Evolutionary conservation across 1,140 invertebrate species (phyloP).

Genomic region (Eupristina koningsbergeri): DNA sequence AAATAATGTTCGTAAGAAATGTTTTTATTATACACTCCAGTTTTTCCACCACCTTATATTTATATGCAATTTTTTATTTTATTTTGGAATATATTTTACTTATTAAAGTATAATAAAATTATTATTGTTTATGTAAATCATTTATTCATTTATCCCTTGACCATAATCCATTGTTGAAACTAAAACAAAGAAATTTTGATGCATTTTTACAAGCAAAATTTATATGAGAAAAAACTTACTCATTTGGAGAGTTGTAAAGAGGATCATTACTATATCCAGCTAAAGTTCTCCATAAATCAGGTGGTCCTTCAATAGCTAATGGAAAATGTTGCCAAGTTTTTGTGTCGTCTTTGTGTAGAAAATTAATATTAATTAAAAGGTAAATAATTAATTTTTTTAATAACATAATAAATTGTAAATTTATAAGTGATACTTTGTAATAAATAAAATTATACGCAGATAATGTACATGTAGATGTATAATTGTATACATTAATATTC

Average conservation of each 20-base stretch:
- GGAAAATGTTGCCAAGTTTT: slow-evolving; percentile 64
- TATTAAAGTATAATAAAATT: slow-evolving; percentile 20
- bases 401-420: too few species aligned
- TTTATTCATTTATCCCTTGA: slow-evolving; percentile 57
- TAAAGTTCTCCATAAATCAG: slow-evolving; percentile 64
- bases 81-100: too few species aligned
- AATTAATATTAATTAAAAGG: neutral
- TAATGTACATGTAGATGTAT: neutral
- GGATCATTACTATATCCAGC: slow-evolving; percentile 61
- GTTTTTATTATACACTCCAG: slow-evolving; percentile 16
- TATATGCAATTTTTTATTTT: neutral
- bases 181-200: slow-evolving; percentile 45
- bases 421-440: too few species aligned
- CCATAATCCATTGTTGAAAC: slow-evolving; percentile 63
- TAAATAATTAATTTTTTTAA: too few species aligned
- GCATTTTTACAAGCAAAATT: neutral
- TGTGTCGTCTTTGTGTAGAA: slow-evolving; percentile 32
- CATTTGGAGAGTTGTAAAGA: slow-evolving; percentile 51
- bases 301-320: slow-evolving; percentile 65
- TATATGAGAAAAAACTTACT: slow-evolving; percentile 55
- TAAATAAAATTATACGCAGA: too few species aligned
- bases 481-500: neutral
- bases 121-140: neutral
- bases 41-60: slow-evolving; percentile 23
- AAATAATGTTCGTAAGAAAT: neutral